Conservation (phyloP, 2,797 vertebrate species). For the Anas bahamensis region DNA sequence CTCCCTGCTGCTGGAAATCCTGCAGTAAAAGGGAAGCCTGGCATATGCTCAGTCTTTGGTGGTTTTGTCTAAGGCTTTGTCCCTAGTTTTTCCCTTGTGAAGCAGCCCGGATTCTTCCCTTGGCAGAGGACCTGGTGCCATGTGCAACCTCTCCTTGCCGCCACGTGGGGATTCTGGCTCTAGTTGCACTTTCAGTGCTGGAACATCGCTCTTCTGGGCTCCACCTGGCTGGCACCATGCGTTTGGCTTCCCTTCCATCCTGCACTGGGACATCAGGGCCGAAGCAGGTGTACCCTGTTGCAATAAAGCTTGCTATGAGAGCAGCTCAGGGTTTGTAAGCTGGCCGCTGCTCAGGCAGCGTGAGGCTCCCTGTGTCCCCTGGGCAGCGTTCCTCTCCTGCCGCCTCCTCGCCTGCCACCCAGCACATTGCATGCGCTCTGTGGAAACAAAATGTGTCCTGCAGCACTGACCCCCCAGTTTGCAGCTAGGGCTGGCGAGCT, state of each 20-base stretch:
- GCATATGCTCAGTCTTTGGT: fast-evolving
- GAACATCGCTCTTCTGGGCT: neutral
- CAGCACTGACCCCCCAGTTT: neutral
- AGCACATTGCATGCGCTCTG: no score
- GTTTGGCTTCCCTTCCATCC: neutral
- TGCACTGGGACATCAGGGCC: neutral
- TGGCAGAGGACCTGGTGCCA: neutral
- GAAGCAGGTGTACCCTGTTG: neutral
- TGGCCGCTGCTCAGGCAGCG: no score
- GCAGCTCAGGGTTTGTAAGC: neutral
- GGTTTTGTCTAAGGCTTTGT: neutral
- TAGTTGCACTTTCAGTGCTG: fast-evolving
- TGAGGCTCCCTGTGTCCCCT: neutral
- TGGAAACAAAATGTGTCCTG: neutral
- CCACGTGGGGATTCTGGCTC: neutral
- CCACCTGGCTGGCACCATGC: fast-evolving
- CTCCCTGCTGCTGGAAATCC: neutral
- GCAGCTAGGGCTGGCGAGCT: neutral
- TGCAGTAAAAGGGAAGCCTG: neutral
- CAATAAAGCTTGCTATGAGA: neutral
- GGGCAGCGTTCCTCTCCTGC: neutral
- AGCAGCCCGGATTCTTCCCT: neutral
- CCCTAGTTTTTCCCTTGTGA: neutral
- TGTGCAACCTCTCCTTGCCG: neutral
- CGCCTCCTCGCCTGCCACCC: neutral